These are phyloP conservation scores for Mylabris sibirica DNA, from an alignment of 2,888 invertebrate genomes.

Conservation along the genomic window DNA sequence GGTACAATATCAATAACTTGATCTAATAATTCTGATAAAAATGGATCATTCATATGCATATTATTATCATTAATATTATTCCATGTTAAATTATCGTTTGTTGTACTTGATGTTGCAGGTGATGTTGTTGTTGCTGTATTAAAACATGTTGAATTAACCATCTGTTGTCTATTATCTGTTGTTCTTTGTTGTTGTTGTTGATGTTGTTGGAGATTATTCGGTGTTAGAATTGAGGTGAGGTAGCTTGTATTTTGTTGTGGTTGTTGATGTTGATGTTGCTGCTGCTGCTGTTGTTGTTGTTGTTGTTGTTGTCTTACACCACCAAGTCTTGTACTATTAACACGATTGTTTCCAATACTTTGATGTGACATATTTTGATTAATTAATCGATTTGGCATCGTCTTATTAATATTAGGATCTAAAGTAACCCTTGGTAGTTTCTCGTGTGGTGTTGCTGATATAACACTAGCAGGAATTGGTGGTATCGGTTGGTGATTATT, in stretches of 20 bases:
- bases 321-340: constrained; percentile 7
- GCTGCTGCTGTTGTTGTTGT: constrained; percentile 40
- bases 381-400: constrained; percentile 44
- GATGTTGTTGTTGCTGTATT: constrained; percentile 49
- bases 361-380: constrained; percentile 32
- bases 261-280: constrained; percentile 35
- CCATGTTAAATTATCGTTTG: constrained; percentile 56
- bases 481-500: constrained; percentile 68
- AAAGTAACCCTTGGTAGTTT: constrained; percentile 64
- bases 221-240: constrained; percentile 57
- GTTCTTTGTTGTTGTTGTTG: constrained; percentile 29
- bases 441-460: constrained; percentile 76
- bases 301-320: constrained; percentile 35
- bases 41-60: constrained; percentile 68
- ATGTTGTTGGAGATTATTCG: constrained; percentile 52
- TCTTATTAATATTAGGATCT: constrained; percentile 49
- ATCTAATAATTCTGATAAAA: constrained; percentile 84
- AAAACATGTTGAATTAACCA: constrained; percentile 47
- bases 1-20: constrained; percentile 52
- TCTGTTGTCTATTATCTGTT: constrained; percentile 40
- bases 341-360: constrained; percentile 16
- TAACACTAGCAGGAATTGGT: constrained; percentile 70
- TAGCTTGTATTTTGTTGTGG: constrained; percentile 54
- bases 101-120: constrained; percentile 52
- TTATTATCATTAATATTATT: constrained; percentile 46